Evolutionary conservation across 2,797 vertebrate species (phyloP).

Genomic region (Pyrocephalus nanus): DNA sequence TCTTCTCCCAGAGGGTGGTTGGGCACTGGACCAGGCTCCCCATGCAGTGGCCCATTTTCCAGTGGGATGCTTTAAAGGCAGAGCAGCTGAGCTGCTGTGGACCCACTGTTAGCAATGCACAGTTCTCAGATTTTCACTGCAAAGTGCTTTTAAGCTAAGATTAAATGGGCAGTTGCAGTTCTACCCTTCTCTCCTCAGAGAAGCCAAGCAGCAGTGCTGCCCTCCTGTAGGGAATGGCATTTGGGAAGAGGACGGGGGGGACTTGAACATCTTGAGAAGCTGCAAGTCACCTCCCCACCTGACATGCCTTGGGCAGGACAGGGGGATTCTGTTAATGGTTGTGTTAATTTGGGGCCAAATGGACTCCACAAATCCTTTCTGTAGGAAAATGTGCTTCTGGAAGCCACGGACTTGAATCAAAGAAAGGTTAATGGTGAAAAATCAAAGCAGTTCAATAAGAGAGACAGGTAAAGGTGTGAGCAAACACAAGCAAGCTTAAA

Average conservation of each 20-base stretch:
- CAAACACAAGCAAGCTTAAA: constrained; percentile 35
- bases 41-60: background rate
- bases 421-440: constrained; percentile 49
- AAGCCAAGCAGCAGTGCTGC: background rate
- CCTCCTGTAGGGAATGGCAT: background rate
- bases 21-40: background rate
- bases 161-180: background rate
- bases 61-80: background rate
- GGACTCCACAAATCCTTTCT: background rate
- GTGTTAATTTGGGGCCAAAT: background rate
- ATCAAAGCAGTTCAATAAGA: background rate
- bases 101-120: background rate
- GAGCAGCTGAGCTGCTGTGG: background rate
- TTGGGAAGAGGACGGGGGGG: background rate
- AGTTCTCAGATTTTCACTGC: background rate
- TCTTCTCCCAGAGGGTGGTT: background rate
- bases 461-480: constrained; percentile 8
- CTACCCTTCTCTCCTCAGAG: background rate
- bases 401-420: constrained; percentile 35
- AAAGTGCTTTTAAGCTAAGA: background rate
- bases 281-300: background rate
- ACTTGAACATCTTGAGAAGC: background rate
- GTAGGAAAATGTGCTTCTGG: background rate
- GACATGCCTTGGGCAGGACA: background rate
- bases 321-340: background rate